Evolutionary conservation across 2,113 vertebrate species (phyloP).

Genomic region (Nannobrachium achirus): DNA sequence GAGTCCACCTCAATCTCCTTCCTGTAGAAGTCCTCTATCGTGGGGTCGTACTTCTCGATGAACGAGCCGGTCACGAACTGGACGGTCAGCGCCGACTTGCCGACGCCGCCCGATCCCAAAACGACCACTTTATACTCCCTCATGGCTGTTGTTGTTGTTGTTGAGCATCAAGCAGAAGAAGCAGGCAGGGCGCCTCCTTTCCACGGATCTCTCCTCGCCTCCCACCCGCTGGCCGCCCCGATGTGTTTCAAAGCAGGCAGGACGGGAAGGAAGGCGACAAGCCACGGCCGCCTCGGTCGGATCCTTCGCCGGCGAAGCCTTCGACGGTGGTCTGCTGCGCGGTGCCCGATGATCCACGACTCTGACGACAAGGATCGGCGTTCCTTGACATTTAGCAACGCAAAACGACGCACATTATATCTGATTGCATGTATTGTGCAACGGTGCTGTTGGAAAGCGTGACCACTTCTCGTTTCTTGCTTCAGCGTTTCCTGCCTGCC

Average conservation of each 20-base stretch:
- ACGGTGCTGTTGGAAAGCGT: conserved; percentile 63
- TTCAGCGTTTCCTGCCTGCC: conserved; percentile 78
- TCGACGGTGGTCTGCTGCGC: conserved; percentile 26
- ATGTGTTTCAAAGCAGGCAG: conserved; percentile 68
- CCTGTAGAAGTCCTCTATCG: conserved; percentile 89
- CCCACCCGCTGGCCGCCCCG: conserved; percentile 71
- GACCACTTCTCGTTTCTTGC: conserved; percentile 66
- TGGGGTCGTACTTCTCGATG: conserved; percentile 94
- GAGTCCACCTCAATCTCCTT: conserved; percentile 82
- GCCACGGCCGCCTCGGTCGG: conserved; percentile 39
- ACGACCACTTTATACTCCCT: conserved; percentile 96
- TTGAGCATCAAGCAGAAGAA: background rate
- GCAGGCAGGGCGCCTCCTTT: conserved; percentile 62
- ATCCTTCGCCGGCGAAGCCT: conserved; percentile 34
- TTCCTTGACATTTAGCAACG: conserved; percentile 61
- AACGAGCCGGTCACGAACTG: conserved; percentile 94
- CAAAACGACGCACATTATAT: conserved; percentile 50
- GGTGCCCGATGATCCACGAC: conserved; percentile 33
- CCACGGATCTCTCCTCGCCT: conserved; percentile 58
- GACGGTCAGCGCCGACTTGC: conserved; percentile 92
- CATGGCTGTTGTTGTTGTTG: conserved; percentile 75
- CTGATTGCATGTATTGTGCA: conserved; percentile 59
- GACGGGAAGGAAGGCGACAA: conserved; percentile 43
- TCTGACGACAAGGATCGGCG: conserved; percentile 41
- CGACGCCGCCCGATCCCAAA: conserved; percentile 92